A percentile compares a stretch with the other conserved stretches of the same genome.
These are phyloP conservation scores for Chaenocephalus aceratus DNA, from an alignment of 2,113 vertebrate genomes.

Conservation along the genomic window DNA sequence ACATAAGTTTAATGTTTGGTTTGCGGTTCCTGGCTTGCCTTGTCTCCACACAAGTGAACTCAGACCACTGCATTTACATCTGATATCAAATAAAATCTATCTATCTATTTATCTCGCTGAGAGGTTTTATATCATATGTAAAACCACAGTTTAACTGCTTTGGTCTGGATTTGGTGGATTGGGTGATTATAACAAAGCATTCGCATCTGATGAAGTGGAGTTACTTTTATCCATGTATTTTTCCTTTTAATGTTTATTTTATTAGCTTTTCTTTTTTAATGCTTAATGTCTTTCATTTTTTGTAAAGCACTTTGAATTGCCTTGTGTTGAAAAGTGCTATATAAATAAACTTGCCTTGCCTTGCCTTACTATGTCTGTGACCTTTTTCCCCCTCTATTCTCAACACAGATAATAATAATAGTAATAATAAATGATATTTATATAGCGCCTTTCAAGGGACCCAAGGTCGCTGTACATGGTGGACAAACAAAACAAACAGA, in stretches of 20 bases:
- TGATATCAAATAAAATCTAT: conserved; percentile 11
- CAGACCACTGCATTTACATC: not conserved
- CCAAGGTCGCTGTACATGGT: no score
- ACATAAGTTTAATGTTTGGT: not conserved
- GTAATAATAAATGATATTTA: no score
- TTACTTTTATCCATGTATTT: no score
- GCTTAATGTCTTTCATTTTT: no score
- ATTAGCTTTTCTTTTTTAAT: no score
- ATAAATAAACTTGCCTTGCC: no score
- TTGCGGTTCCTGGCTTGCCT: not conserved
- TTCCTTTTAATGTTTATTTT: no score
- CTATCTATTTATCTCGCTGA: not conserved
- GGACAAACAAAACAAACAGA: no score
- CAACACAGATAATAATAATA: not conserved
- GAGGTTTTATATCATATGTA: conserved; percentile 8
- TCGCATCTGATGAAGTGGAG: conserved; percentile 27
- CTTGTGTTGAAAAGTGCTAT: no score
- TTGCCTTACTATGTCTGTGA: conserved; percentile 19
- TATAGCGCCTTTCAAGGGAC: no score
- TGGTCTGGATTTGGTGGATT: conserved; percentile 28
- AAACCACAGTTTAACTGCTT: conserved; percentile 17
- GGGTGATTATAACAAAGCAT: not conserved
- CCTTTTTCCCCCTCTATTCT: conserved; percentile 1
- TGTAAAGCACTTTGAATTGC: no score
- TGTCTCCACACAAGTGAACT: not conserved